Base-by-base conservation (phyloP, 2,888 invertebrate species). In the Anoncus sp. region DNA sequence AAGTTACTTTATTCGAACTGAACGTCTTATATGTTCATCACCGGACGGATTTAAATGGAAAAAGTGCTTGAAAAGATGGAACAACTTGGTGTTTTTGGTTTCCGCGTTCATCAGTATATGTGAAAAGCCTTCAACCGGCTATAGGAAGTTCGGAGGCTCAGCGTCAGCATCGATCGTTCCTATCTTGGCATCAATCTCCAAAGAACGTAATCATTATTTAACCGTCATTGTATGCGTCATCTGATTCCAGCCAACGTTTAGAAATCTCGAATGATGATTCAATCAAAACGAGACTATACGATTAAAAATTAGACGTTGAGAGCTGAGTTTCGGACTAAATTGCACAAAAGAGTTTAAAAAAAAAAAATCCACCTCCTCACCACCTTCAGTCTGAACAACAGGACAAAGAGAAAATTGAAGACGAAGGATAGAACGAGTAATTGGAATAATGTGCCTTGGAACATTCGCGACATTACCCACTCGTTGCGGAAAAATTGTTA, bases 381-480 rank as follows among this genome's bases (percentile, higher is more conserved):
- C 22, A 20, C 27, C 16, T n/a, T 27, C 10, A 3, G 24, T 27
- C 35, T 10, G 18, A 49, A 35, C 27, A 55, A 62, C 43, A 24
- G n/a, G 53, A 72, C 60, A 60, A 71, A 53, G 40, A 53, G 20
- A 38, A 38, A 20, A 69, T 20, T 35, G 10, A 20, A 27, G 49
- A 69, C 35, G 35, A 57, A 20, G 59, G n/a, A 55, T 49, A 40
- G 24, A 75, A 69, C 12, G 16, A 69, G 20, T 22, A 60, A 74
- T 51, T 53, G 18, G 35, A 65, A 63, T n/a, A 38, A 70, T 49
- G 57, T 24, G 31, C 18, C 51, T 31, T 49, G 49, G 55, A 67
- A 72, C 66, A 69, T 69, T 69, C 62, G 55, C 40, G 16, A 69
- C 63, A 51, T 65, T 63, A 65, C 14, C 65, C 31, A 47, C 45